Evolutionary conservation across 2,888 invertebrate species (phyloP).

Genomic region (Phymatocera aterrima): DNA sequence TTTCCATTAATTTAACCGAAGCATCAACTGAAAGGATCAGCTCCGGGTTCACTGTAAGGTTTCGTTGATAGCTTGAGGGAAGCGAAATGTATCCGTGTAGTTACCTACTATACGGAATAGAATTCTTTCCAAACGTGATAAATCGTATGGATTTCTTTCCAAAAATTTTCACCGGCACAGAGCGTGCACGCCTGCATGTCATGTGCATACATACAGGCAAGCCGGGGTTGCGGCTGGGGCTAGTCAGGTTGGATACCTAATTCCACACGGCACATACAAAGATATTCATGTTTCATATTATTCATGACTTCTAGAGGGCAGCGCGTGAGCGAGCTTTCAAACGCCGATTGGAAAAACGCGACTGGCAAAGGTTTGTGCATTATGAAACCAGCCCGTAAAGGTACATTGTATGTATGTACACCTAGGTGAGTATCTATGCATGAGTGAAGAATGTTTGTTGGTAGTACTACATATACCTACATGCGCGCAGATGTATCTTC

Average conservation of each 20-base stretch:
- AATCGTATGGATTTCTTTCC: slow-evolving; percentile 27
- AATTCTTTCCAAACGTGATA: slow-evolving; percentile 2
- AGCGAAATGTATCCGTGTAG: not conserved
- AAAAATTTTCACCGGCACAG: not conserved
- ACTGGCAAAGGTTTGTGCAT: not conserved
- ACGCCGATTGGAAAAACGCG: not conserved
- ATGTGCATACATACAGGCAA: slow-evolving; percentile 12
- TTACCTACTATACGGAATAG: not conserved
- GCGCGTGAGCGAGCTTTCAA: not conserved
- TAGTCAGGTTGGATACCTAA: slow-evolving; percentile 18
- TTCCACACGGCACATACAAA: slow-evolving; percentile 3
- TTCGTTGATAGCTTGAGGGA: not conserved
- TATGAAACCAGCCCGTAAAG: too few relatives aligned
- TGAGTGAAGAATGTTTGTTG: too few relatives aligned
- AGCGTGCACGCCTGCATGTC: slow-evolving; percentile 1
- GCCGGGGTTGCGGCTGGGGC: not conserved
- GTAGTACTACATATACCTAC: not conserved
- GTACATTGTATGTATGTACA: too few relatives aligned
- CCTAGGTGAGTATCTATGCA: too few relatives aligned
- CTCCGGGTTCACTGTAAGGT: too few relatives aligned
- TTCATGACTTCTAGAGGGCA: not conserved
- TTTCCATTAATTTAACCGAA: too few relatives aligned
- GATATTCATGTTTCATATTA: slow-evolving; percentile 18
- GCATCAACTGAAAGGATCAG: too few relatives aligned
- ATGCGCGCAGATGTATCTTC: too few relatives aligned